Evolutionary conservation across 2,797 vertebrate species (phyloP).

Genomic region (Rhinoraja longicauda): DNA sequence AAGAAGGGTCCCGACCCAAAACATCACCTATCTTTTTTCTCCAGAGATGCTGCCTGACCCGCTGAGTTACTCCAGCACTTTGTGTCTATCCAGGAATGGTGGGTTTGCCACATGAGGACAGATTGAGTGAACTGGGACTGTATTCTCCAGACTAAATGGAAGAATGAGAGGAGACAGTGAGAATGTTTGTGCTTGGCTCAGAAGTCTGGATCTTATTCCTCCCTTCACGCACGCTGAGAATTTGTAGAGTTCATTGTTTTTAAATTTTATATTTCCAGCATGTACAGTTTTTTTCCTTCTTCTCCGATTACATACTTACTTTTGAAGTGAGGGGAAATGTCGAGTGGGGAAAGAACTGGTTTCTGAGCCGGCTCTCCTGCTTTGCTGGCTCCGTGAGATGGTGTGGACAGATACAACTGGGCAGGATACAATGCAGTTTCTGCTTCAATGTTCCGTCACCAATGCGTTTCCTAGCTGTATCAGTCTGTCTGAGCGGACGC

Average conservation of each 20-base stretch:
- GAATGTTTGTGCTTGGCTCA: too few species aligned
- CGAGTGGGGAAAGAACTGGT: neutral
- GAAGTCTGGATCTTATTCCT: too few species aligned
- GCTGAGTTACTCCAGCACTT: too few species aligned
- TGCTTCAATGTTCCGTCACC: neutral
- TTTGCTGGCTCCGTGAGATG: neutral
- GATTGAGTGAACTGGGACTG: too few species aligned
- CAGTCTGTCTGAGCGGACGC: neutral
- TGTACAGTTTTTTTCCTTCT: too few species aligned
- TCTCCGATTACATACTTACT: neutral
- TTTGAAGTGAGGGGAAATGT: neutral
- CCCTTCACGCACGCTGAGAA: too few species aligned
- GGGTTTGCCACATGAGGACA: too few species aligned
- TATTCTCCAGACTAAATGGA: too few species aligned
- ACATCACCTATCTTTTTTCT: neutral
- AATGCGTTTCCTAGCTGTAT: neutral
- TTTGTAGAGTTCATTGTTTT: too few species aligned
- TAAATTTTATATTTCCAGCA: too few species aligned
- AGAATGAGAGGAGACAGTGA: too few species aligned
- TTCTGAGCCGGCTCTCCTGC: neutral
- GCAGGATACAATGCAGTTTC: neutral
- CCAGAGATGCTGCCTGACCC: neutral
- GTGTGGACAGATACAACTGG: constrained; percentile 24
- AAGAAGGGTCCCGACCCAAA: neutral
- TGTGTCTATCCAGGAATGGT: too few species aligned